A percentile compares a stretch with the other conserved stretches of the same genome.
phyloP scores from a whole-genome alignment of 2,797 vertebrate genomes.

The Tympanoctomys barrerae region DNA sequence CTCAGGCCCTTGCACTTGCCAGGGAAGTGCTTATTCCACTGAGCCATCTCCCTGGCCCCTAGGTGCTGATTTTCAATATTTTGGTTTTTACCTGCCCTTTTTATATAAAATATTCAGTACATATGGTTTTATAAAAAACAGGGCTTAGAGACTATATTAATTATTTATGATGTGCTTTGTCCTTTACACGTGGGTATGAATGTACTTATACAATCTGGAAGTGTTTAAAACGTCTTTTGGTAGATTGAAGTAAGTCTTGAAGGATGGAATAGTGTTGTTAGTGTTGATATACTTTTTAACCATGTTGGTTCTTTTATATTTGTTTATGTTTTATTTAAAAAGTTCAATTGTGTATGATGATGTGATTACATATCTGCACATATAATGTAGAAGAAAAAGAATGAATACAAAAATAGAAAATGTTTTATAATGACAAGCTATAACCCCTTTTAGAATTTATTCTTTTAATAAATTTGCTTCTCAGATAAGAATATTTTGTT shows the following conservation, averaged over 20 bases:
- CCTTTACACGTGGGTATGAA: neutral
- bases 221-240: neutral
- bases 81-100: slow-evolving; percentile 30
- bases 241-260: neutral
- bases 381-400: slow-evolving; percentile 28
- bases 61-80: neutral
- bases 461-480: slow-evolving; percentile 39
- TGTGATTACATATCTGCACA: slow-evolving; percentile 33
- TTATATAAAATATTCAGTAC: neutral
- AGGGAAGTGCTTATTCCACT: too few relatives aligned
- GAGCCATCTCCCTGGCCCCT: too few relatives aligned
- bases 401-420: slow-evolving; percentile 57
- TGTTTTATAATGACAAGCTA: slow-evolving; percentile 31
- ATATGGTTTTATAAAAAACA: slow-evolving; percentile 19
- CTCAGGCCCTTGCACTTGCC: too few relatives aligned
- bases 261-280: neutral
- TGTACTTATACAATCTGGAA: neutral
- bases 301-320: slow-evolving; percentile 12
- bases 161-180: neutral
- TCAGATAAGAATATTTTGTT: slow-evolving; percentile 45
- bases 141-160: neutral
- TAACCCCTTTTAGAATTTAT: slow-evolving; percentile 63
- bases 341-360: neutral
- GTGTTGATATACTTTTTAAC: neutral
- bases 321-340: slow-evolving; percentile 36